These are phyloP conservation scores for Acipenser transmontanus DNA, from an alignment of 2,797 vertebrate species.

Conservation along the genomic window DNA sequence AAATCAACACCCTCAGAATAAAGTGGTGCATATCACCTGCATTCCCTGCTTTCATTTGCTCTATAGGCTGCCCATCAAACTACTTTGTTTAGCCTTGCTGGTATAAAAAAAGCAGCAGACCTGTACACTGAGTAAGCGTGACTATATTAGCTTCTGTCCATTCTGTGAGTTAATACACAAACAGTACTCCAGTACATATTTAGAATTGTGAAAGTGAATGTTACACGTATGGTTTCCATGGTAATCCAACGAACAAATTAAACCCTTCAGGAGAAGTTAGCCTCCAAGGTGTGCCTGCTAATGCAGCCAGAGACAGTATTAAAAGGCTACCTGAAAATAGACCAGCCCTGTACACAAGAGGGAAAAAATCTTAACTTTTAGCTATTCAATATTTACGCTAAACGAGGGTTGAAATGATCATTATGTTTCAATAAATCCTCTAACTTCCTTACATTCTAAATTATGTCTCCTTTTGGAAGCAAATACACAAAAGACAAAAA, in stretches of 20 bases:
- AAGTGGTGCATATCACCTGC: no score
- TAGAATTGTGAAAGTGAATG: conserved; percentile 52
- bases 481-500: no score
- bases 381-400: conserved; percentile 36
- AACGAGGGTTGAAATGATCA: conserved; percentile 40
- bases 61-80: no score
- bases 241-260: conserved; percentile 62
- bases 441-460: conserved; percentile 38
- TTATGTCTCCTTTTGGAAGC: no score
- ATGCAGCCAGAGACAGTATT: conserved; percentile 54
- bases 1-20: no score
- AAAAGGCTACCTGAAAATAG: conserved; percentile 26
- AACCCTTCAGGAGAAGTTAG: conserved; percentile 43
- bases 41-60: no score
- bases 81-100: no score
- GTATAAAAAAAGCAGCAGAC: no score
- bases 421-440: conserved; percentile 41
- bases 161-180: conserved; percentile 43
- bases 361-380: conserved; percentile 33
- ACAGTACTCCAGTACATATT: conserved; percentile 32
- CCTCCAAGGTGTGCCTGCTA: conserved; percentile 45
- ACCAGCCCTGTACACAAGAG: conserved; percentile 14
- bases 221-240: conserved; percentile 66
- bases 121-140: no score
- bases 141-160: conserved; percentile 29